Evolutionary conservation across 2,113 vertebrate species (phyloP).

Genomic region (Tenebrosternarchus preto): DNA sequence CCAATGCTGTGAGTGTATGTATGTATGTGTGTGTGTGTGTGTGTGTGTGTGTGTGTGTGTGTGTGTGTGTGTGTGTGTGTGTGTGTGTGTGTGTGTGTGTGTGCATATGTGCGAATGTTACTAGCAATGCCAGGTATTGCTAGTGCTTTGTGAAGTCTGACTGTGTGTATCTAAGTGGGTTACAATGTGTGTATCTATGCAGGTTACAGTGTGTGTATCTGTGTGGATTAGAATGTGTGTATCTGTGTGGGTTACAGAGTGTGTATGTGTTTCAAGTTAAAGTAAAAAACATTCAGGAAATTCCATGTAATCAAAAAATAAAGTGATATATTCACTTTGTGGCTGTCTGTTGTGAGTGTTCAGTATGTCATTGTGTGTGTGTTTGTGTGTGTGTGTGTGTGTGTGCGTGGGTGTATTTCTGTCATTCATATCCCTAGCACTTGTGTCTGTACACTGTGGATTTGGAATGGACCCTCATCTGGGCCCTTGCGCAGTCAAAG

Average conservation of each 20-base stretch:
- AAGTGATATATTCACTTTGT: no score
- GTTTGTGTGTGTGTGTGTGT: conserved; percentile 26
- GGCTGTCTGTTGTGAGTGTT: not conserved
- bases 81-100: conserved; percentile 53
- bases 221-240: no score
- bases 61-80: conserved; percentile 7
- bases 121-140: conserved; percentile 61
- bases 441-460: conserved; percentile 9
- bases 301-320: no score
- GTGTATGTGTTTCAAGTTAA: not conserved
- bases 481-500: conserved; percentile 72
- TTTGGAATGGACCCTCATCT: conserved; percentile 57
- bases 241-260: no score
- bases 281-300: not conserved
- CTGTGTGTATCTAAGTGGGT: not conserved
- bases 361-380: not conserved
- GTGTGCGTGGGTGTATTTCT: not conserved
- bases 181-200: conserved; percentile 35
- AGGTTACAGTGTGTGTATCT: conserved; percentile 33
- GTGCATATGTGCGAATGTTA: not conserved
- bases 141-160: conserved; percentile 54
- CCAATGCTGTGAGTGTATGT: conserved; percentile 58
- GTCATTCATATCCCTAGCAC: not conserved
- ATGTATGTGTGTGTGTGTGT: conserved; percentile 50
- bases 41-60: not conserved